A percentile compares a stretch with the other conserved stretches of the same genome.
Evolutionary conservation across 2,113 vertebrate species (phyloP).

Genomic region (Trochalopteron elliotii): DNA sequence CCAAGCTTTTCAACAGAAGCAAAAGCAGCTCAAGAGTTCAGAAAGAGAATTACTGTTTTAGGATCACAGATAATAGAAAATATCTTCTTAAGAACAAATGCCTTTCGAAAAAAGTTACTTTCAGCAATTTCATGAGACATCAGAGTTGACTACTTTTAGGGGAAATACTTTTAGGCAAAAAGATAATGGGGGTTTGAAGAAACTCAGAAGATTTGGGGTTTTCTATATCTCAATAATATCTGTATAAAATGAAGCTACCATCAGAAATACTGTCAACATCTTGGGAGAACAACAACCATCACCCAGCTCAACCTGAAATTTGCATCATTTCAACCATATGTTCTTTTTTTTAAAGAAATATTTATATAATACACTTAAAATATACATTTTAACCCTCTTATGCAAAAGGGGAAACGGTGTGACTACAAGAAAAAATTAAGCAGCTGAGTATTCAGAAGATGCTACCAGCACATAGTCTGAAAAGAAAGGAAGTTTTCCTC

Average conservation of each 20-base stretch:
- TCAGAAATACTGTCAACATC: neutral
- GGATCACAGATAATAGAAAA: neutral
- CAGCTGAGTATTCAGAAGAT: neutral
- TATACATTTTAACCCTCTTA: neutral
- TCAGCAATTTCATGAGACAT: neutral
- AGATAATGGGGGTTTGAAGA: neutral
- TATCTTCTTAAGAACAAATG: neutral
- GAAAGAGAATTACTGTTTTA: neutral
- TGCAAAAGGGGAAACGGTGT: neutral
- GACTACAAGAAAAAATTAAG: neutral
- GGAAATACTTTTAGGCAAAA: neutral
- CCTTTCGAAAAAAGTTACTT: neutral
- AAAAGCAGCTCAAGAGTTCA: neutral
- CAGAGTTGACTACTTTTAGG: neutral
- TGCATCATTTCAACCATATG: neutral
- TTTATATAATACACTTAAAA: neutral
- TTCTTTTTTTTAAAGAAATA: neutral
- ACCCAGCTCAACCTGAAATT: neutral
- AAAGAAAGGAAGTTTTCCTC: neutral
- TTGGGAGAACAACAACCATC: neutral
- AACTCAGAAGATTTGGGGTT: neutral
- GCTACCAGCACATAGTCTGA: neutral
- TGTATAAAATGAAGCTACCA: neutral
- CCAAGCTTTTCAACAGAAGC: neutral
- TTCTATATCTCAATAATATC: neutral